Evolutionary conservation across 2,113 vertebrate species (phyloP).

Genomic region (Phylloscopus trochiloides): DNA sequence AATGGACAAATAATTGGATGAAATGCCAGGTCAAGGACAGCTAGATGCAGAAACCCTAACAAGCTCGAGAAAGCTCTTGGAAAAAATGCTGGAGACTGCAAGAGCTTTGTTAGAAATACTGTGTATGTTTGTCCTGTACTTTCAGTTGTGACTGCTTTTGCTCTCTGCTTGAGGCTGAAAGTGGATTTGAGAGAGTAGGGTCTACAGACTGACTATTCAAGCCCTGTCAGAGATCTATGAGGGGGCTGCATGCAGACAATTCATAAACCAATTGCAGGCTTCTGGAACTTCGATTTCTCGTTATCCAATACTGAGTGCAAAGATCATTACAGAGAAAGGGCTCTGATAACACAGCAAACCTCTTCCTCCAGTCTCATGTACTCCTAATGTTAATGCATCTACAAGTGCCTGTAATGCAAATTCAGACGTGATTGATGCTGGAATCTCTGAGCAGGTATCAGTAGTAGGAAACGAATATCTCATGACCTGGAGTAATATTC

Average conservation of each 20-base stretch:
- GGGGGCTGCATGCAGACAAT: neutral
- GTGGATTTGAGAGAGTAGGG: neutral
- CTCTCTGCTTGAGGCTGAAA: neutral
- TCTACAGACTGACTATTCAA: neutral
- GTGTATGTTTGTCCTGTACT: neutral
- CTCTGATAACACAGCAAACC: neutral
- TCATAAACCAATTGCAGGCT: neutral
- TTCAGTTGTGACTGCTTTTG: neutral
- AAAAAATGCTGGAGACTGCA: neutral
- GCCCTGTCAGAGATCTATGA: neutral
- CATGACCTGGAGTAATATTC: slow-evolving; percentile 35
- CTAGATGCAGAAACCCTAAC: neutral
- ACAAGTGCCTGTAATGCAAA: slow-evolving; percentile 45
- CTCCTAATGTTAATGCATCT: neutral
- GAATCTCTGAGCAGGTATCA: slow-evolving; percentile 31
- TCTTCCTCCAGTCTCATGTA: neutral
- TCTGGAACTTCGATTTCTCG: neutral
- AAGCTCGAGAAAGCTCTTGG: neutral
- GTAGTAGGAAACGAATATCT: slow-evolving; percentile 21
- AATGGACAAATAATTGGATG: neutral
- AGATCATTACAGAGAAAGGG: slow-evolving; percentile 13
- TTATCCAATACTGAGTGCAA: neutral
- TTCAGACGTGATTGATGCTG: slow-evolving; percentile 53
- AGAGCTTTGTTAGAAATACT: neutral
- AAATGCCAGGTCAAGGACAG: neutral